A percentile compares a stretch with the other conserved stretches of the same genome.
These are phyloP conservation scores for Belgica antarctica DNA, from an alignment of 2,888 invertebrate genomes.

Conservation along the genomic window DNA sequence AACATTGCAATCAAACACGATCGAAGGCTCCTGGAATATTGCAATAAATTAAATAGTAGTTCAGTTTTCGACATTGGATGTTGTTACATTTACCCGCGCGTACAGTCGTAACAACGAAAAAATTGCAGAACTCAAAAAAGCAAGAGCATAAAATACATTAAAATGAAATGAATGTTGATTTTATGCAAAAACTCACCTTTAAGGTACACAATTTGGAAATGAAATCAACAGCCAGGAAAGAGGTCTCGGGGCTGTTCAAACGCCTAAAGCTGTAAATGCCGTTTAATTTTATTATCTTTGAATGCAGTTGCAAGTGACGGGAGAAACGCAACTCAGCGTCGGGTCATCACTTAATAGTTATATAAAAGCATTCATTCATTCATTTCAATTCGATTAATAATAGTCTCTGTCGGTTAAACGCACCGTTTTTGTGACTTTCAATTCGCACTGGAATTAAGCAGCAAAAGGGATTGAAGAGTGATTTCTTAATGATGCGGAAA, in stretches of 20 bases:
- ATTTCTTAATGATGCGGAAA: conserved; percentile 43
- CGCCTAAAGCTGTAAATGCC: conserved; percentile 20
- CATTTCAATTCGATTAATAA: conserved; percentile 16
- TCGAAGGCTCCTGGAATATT: conserved; percentile 19
- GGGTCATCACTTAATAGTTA: conserved; percentile 2
- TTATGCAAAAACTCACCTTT: conserved; percentile 40
- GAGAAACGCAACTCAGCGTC: background rate
- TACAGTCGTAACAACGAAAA: conserved; percentile 7
- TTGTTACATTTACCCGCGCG: background rate
- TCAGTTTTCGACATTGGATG: conserved; percentile 20
- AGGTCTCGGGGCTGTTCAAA: conserved; percentile 8
- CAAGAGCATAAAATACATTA: conserved; percentile 40
- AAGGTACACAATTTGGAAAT: conserved; percentile 9
- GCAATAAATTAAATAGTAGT: conserved; percentile 44
- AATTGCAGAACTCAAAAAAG: conserved; percentile 2
- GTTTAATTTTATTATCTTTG: conserved; percentile 10
- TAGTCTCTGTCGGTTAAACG: conserved; percentile 3
- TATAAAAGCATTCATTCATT: conserved; percentile 19
- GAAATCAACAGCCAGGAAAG: conserved; percentile 22
- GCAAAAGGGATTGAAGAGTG: conserved; percentile 18
- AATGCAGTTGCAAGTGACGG: background rate
- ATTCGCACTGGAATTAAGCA: conserved; percentile 37
- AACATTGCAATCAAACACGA: conserved; percentile 15
- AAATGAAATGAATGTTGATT: conserved; percentile 43
- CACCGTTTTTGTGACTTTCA: conserved; percentile 4